Evolutionary conservation across 2,888 invertebrate genomes (phyloP).

Genomic region (Clanis bilineata): DNA sequence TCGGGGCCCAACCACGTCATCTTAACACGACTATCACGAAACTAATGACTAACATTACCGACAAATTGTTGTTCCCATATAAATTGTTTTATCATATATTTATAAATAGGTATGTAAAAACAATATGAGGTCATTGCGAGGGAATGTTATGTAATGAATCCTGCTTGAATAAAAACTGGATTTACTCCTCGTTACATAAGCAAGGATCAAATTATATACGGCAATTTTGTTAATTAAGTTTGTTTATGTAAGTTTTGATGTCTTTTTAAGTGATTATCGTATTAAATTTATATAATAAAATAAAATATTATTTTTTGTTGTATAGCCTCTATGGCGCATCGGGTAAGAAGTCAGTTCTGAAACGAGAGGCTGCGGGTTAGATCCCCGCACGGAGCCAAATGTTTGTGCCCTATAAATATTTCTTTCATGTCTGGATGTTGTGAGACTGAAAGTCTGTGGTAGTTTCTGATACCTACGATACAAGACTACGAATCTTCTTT

Average conservation of each 20-base stretch:
- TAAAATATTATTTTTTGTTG: no score
- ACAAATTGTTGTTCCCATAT: conserved; percentile 16
- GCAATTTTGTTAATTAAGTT: neutral
- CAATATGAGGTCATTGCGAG: conserved; percentile 12
- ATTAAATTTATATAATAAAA: no score
- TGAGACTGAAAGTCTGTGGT: no score
- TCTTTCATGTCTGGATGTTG: no score
- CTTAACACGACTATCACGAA: conserved; percentile 52
- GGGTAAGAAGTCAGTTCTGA: no score
- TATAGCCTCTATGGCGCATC: no score
- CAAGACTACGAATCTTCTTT: no score
- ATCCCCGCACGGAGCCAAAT: no score
- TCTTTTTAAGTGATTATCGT: neutral
- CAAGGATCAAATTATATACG: neutral
- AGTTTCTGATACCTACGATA: no score
- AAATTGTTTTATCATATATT: conserved; percentile 10
- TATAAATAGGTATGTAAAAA: conserved; percentile 19
- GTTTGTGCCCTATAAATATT: no score
- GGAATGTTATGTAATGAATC: conserved; percentile 16
- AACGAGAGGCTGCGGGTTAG: no score
- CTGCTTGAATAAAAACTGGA: conserved; percentile 6
- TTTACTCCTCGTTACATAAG: neutral
- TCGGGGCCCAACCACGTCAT: conserved; percentile 55
- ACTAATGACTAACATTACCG: conserved; percentile 50
- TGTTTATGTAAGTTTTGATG: conserved; percentile 1